These are phyloP conservation scores for Nycticebus coucang DNA, from an alignment of 2,113 vertebrate genomes.

Conservation along the genomic window DNA sequence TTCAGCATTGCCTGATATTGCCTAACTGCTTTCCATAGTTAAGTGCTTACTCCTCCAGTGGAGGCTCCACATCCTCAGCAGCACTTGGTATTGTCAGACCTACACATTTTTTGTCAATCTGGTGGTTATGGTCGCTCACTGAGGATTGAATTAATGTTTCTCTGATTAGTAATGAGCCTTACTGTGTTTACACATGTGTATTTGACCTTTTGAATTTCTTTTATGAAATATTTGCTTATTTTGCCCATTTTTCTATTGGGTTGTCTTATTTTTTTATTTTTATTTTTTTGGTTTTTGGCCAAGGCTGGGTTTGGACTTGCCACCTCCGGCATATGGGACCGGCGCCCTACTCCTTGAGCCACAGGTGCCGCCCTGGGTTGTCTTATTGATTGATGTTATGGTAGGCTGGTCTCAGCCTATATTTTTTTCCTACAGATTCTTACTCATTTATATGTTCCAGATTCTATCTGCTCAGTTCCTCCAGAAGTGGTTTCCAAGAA, in stretches of 20 bases:
- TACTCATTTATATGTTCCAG: not conserved
- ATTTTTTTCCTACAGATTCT: not conserved
- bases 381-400: not conserved
- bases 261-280: too few relatives aligned
- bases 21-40: not conserved
- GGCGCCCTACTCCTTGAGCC: too few relatives aligned
- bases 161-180: not conserved
- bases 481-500: not conserved
- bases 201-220: not conserved
- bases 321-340: too few relatives aligned
- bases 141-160: slow-evolving; percentile 12
- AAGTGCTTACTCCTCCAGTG: not conserved
- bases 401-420: not conserved
- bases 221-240: slow-evolving; percentile 6
- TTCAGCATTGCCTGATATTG: not conserved
- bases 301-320: too few relatives aligned
- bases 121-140: not conserved
- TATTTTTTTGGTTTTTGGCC: too few relatives aligned
- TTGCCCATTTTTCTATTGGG: not conserved
- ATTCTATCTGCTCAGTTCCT: not conserved
- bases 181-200: not conserved
- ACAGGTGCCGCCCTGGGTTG: too few relatives aligned
- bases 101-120: not conserved
- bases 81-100: not conserved
- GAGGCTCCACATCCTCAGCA: not conserved